Conservation (phyloP, 2,888 invertebrate genomes). For the Tiphia femorata region DNA sequence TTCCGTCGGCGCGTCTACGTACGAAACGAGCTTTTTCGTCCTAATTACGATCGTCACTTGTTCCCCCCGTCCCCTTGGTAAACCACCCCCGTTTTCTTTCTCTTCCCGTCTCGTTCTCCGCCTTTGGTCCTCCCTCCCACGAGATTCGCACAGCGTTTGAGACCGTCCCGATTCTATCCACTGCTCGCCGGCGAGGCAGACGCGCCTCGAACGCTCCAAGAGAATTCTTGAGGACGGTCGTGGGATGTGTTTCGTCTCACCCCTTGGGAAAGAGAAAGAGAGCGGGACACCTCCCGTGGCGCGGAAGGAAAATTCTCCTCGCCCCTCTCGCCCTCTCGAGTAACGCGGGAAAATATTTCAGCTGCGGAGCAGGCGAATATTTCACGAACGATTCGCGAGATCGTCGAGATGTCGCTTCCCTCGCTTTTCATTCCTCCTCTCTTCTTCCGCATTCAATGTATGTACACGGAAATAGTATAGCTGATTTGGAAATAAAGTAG, state of each 20-base stretch:
- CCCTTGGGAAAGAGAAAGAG: too few relatives aligned
- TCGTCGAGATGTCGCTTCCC: too few relatives aligned
- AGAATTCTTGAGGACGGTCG: background rate
- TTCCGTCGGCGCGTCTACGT: background rate
- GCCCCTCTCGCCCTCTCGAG: too few relatives aligned
- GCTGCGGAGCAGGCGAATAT: too few relatives aligned
- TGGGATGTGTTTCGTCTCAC: too few relatives aligned
- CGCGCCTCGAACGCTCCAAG: background rate
- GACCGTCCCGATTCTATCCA: background rate
- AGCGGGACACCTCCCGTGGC: too few relatives aligned
- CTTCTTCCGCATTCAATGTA: background rate
- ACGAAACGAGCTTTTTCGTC: conserved; percentile 36
- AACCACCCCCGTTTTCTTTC: conserved; percentile 3
- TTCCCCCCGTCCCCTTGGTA: background rate
- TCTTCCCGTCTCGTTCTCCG: conserved; percentile 5
- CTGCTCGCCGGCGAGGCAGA: background rate
- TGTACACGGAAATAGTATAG: too few relatives aligned
- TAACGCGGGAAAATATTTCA: too few relatives aligned
- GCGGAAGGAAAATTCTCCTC: too few relatives aligned
- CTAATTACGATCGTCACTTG: conserved; percentile 37
- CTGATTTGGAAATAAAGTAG: too few relatives aligned
- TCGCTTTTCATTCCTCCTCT: too few relatives aligned
- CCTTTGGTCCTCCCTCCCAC: background rate
- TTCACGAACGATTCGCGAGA: too few relatives aligned
- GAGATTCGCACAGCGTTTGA: background rate